Evolutionary conservation across 2,888 invertebrate genomes (phyloP), one percentile per base, ranked within the genome.

Genomic region (Cancer borealis): DNA sequence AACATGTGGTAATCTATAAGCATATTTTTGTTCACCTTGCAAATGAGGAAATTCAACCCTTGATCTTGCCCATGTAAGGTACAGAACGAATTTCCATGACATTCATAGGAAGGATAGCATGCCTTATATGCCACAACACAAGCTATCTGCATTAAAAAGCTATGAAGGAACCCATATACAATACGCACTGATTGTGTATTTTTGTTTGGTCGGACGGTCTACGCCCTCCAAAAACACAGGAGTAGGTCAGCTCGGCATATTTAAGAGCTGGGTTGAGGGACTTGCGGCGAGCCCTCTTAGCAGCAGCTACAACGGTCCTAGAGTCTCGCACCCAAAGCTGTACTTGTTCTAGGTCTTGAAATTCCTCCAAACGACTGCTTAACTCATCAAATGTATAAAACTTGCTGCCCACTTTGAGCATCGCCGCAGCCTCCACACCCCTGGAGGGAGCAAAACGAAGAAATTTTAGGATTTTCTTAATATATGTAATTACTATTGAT

Each of bases 361-460:
- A 95, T 95, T 95, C 95, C 93, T 95, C 95, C 92, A 95, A 93
- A 39, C 95, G 93, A 73, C 89, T 94, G 91, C 95, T 95, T 92
- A 95, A 93, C 91, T 95, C 95, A 89, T 95, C 95, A 92, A 95
- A 95, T 93, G 95, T 95, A 84, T 95, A 94, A 93, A 95, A 95
- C 94, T 95, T 94, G 89, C 95, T 95, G 93, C 95, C 95, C 95
- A 95, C 95, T 95, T 95, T 95, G 95, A 95, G 95, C 95, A 95
- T 95, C 94, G 95, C 95, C 95, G 94, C 93, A 94, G 89, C 94
- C 92, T 94, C 94, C 93, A 93, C 95, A 95, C 95, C 95, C 95
- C 93, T 91, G 73, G n/a, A 26, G 4, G 73, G 8, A 26, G 8
- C 73, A 73, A 73, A 73, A 73, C n/a, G 10, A 26, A 73, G 8